These are phyloP conservation scores for Lepidotrigona ventralis DNA, from an alignment of 1,140 invertebrate genomes.

Conservation along the genomic window DNA sequence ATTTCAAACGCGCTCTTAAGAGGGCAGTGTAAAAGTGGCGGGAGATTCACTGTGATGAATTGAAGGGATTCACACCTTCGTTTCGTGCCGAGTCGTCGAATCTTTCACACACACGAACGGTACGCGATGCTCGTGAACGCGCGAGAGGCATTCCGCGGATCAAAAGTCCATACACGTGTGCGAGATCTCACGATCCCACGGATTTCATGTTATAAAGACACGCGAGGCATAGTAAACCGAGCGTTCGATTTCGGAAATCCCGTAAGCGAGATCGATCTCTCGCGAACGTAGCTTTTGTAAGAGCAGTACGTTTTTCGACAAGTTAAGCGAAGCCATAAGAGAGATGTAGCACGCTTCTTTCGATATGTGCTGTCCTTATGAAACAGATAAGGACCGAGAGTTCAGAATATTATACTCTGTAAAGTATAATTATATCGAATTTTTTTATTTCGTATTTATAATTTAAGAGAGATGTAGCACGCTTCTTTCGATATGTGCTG, in stretches of 20 bases:
- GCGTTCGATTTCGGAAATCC: background rate
- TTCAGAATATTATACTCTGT: background rate
- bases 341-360: background rate
- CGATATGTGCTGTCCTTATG: background rate
- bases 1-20: too few relatives aligned
- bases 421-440: too few relatives aligned
- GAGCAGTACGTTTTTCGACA: background rate
- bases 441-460: too few relatives aligned
- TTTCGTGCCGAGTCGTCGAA: background rate
- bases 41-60: background rate
- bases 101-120: background rate
- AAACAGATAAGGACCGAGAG: background rate
- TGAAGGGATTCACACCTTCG: background rate
- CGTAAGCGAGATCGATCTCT: background rate
- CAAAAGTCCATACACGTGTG: background rate
- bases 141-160: background rate
- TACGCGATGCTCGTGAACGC: background rate
- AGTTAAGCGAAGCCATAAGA: background rate
- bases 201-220: background rate
- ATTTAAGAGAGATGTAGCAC: too few relatives aligned
- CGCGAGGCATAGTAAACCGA: background rate
- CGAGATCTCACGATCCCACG: background rate
- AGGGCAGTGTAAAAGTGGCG: background rate
- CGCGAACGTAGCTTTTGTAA: background rate
- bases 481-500: too few relatives aligned